Evolutionary conservation across 2,113 vertebrate genomes (phyloP).

Genomic region (Nycticryphes semicollaris): DNA sequence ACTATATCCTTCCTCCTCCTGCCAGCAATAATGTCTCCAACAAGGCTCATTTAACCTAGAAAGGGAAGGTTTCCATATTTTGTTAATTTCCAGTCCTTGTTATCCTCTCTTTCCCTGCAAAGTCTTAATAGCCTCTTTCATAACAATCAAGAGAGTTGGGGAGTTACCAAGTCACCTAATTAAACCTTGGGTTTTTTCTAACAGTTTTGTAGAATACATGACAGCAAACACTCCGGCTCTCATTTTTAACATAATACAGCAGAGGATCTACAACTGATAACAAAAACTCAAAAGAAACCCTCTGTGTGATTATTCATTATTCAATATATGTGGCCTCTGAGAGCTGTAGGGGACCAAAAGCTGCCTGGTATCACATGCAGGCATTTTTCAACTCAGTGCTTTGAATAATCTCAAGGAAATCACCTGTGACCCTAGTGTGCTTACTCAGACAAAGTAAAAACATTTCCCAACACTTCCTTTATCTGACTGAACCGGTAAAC

Average conservation of each 20-base stretch:
- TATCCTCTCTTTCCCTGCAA: not conserved
- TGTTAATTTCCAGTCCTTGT: not conserved
- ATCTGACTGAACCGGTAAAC: not conserved
- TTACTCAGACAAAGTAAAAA: fast-evolving
- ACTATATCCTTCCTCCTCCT: not conserved
- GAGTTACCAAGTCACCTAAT: not conserved
- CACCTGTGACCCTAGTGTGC: not conserved
- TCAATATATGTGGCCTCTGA: fast-evolving
- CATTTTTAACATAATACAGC: not conserved
- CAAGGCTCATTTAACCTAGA: not conserved
- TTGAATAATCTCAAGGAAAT: not conserved
- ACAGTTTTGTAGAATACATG: not conserved
- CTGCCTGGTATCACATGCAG: fast-evolving
- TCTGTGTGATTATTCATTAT: fast-evolving
- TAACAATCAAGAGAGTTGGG: not conserved
- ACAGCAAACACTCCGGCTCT: not conserved
- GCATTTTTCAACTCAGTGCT: not conserved
- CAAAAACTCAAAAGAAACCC: not conserved
- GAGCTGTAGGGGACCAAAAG: not conserved
- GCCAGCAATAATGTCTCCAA: not conserved
- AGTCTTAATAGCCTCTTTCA: not conserved
- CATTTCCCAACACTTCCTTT: not conserved
- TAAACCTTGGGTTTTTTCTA: not conserved
- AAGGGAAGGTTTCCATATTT: not conserved
- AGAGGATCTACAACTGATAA: not conserved